Evolutionary conservation across 2,797 vertebrate species (phyloP).

Genomic region (Acanthiza pusilla): DNA sequence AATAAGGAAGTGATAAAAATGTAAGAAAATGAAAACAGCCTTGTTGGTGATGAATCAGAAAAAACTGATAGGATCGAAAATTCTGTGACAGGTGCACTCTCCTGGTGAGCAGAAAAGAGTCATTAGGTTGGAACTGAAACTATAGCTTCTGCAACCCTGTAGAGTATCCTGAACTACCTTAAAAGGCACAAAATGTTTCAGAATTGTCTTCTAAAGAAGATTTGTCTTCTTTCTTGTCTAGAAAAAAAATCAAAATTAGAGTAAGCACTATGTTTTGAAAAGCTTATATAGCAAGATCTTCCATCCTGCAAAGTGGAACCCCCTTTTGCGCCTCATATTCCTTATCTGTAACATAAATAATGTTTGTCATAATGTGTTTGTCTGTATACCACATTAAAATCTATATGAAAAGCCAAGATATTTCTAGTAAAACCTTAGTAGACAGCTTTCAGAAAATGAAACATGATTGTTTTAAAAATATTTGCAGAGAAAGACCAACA

Average conservation of each 20-base stretch:
- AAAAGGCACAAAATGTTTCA: background rate
- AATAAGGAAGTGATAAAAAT: background rate
- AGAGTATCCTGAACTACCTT: background rate
- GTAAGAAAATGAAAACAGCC: background rate
- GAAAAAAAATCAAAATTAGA: background rate
- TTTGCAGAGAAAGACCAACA: background rate
- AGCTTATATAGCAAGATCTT: background rate
- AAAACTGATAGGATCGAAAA: background rate
- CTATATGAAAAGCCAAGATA: background rate
- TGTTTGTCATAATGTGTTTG: background rate
- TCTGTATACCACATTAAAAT: background rate
- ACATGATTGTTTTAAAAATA: background rate
- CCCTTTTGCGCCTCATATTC: background rate
- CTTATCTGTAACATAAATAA: background rate
- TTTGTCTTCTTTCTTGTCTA: too few species aligned
- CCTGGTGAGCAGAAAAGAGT: background rate
- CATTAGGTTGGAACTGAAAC: background rate
- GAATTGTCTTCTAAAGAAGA: background rate
- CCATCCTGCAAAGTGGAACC: background rate
- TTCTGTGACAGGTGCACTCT: background rate
- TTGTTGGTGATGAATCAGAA: background rate
- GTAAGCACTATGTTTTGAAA: background rate
- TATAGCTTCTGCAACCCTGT: background rate
- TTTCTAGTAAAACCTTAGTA: background rate
- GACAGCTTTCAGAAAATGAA: background rate